These are phyloP conservation scores for Nilaparvata lugens DNA, from an alignment of 1,140 invertebrate genomes.

Conservation along the genomic window DNA sequence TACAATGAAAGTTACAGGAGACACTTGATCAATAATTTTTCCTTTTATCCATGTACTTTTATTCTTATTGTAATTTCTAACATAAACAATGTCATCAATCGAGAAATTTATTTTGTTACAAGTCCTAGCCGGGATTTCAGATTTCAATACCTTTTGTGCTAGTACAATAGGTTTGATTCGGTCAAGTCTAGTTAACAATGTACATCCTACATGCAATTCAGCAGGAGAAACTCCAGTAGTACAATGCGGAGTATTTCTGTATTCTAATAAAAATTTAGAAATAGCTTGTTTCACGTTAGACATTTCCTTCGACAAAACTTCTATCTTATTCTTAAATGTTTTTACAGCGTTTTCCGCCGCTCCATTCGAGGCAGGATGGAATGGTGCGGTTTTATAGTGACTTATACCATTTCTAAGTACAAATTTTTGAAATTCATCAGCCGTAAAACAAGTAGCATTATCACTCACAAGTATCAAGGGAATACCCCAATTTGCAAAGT, in stretches of 20 bases:
- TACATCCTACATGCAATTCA: not conserved
- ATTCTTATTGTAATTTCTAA: too few relatives aligned
- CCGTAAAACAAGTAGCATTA: slow-evolving; percentile 25
- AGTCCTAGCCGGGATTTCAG: too few relatives aligned
- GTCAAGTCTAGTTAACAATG: too few relatives aligned
- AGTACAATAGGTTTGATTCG: too few relatives aligned
- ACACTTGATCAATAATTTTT: too few relatives aligned
- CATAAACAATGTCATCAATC: too few relatives aligned
- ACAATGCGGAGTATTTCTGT: slow-evolving; percentile 7
- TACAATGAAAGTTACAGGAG: too few relatives aligned
- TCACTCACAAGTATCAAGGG: slow-evolving; percentile 25
- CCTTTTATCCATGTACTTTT: too few relatives aligned
- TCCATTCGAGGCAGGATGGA: slow-evolving; percentile 28
- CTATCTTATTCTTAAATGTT: slow-evolving; percentile 16
- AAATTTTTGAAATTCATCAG: slow-evolving; percentile 25
- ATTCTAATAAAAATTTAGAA: slow-evolving; percentile 1
- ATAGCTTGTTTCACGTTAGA: slow-evolving; percentile 3
- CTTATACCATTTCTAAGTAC: slow-evolving; percentile 19
- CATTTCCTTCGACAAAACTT: slow-evolving; percentile 6
- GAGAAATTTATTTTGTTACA: too few relatives aligned
- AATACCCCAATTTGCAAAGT: slow-evolving; percentile 21
- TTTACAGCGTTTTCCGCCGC: slow-evolving; percentile 27
- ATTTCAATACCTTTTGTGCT: too few relatives aligned
- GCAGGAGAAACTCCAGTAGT: not conserved
- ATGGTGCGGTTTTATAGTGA: slow-evolving; percentile 22